Evolutionary conservation across 2,113 vertebrate genomes (phyloP).

Genomic region (Tragelaphus buxtoni): DNA sequence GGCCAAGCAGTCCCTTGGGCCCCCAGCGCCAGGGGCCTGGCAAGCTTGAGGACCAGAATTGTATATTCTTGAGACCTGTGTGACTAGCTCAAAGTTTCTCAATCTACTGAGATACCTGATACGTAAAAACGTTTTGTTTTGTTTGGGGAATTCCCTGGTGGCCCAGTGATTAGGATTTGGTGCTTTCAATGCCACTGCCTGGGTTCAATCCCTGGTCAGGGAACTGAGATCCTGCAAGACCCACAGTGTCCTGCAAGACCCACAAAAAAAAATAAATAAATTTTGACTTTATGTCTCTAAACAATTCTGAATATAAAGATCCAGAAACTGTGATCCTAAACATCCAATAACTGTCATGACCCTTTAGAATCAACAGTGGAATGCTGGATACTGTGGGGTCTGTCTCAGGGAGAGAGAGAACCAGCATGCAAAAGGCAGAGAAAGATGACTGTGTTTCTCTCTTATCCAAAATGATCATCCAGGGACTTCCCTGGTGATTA

Average conservation of each 20-base stretch:
- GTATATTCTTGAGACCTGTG: neutral
- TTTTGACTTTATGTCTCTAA: neutral
- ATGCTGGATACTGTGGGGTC: neutral
- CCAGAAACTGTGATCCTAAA: neutral
- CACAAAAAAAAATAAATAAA: accelerated
- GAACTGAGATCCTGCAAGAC: neutral
- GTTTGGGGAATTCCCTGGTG: neutral
- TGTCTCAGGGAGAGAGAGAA: neutral
- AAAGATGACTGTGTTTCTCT: neutral
- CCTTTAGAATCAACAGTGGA: neutral
- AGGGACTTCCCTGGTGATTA: neutral
- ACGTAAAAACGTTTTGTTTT: neutral
- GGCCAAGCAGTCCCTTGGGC: neutral
- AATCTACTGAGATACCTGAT: neutral
- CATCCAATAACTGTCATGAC: neutral
- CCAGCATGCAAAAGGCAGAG: neutral
- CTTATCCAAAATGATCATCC: neutral
- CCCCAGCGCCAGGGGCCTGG: neutral
- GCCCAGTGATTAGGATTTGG: neutral
- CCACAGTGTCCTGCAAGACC: accelerated
- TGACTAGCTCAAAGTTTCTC: neutral
- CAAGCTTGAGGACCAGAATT: neutral
- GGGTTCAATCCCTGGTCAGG: neutral
- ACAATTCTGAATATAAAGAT: neutral
- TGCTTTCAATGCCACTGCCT: neutral